Conservation (phyloP, 1,140 invertebrate genomes). For the Tetraneura akinire region DNA sequence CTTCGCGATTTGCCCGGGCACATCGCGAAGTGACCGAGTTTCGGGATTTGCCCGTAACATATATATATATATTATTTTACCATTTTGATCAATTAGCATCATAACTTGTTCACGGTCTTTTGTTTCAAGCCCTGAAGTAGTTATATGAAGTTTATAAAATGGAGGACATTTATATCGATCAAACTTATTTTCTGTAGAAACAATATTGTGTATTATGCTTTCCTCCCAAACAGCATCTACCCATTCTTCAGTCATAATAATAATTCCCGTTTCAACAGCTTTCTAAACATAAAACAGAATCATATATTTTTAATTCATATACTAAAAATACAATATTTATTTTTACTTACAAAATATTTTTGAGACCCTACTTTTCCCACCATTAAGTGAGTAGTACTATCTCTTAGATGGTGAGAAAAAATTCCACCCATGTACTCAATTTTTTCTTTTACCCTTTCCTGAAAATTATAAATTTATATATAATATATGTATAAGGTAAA, state of each 20-base stretch:
- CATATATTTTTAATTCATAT: slow-evolving; percentile 48
- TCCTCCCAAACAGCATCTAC: slow-evolving; percentile 76
- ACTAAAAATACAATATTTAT: slow-evolving; percentile 31
- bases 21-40: too few relatives aligned
- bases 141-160: slow-evolving; percentile 78
- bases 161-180: slow-evolving; percentile 71
- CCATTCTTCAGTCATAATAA: slow-evolving; percentile 79
- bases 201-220: slow-evolving; percentile 64
- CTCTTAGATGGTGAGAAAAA: slow-evolving; percentile 70
- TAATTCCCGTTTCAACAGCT: slow-evolving; percentile 70
- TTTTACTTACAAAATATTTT: slow-evolving; percentile 69
- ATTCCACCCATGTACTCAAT: slow-evolving; percentile 83
- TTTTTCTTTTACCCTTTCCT: slow-evolving; percentile 70
- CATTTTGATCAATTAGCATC: slow-evolving; percentile 72
- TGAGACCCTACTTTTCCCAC: slow-evolving; percentile 72
- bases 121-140: slow-evolving; percentile 72
- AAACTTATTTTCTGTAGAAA: slow-evolving; percentile 69
- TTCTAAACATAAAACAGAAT: slow-evolving; percentile 62
- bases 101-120: slow-evolving; percentile 72
- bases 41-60: background rate
- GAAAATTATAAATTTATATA: slow-evolving; percentile 51
- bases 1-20: too few relatives aligned
- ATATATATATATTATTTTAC: too few relatives aligned
- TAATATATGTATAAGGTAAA: too few relatives aligned
- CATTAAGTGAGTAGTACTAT: slow-evolving; percentile 79